phyloP scores from a whole-genome alignment of 2,888 invertebrate species.

The Congeria kusceri region DNA sequence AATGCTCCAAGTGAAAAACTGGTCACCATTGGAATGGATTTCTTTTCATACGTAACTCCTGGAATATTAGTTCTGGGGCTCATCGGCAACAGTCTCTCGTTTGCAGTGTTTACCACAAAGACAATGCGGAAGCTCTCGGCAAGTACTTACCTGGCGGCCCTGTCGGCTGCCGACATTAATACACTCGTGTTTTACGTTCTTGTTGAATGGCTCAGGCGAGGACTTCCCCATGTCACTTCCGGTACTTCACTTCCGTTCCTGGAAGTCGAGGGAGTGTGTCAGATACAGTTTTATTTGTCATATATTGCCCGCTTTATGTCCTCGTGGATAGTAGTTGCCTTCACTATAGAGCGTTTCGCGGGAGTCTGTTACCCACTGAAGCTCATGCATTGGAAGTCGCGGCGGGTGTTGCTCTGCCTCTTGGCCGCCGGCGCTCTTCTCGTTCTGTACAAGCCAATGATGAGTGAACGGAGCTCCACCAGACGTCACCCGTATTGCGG shows the following conservation, averaged over 20 bases:
- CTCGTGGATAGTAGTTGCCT: slow-evolving; percentile 82
- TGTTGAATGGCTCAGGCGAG: slow-evolving; percentile 81
- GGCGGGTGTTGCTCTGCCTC: slow-evolving; percentile 67
- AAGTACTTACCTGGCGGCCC: slow-evolving; percentile 91
- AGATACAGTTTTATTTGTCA: slow-evolving; percentile 90
- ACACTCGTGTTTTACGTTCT: slow-evolving; percentile 87
- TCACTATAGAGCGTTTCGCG: slow-evolving; percentile 82
- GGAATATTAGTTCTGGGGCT: slow-evolving; percentile 89
- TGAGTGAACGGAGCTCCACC: slow-evolving; percentile 66
- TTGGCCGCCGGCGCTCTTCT: slow-evolving; percentile 65
- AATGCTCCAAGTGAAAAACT: too few species aligned
- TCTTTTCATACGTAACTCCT: background rate
- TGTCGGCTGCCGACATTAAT: slow-evolving; percentile 92
- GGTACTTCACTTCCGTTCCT: slow-evolving; percentile 59
- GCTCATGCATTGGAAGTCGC: slow-evolving; percentile 65
- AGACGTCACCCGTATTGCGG: slow-evolving; percentile 59
- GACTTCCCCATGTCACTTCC: slow-evolving; percentile 59
- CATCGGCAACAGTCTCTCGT: slow-evolving; percentile 91
- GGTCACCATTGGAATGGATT: too few species aligned
- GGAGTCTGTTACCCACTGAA: slow-evolving; percentile 82
- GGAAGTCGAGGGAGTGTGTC: slow-evolving; percentile 84
- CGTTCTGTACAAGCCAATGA: slow-evolving; percentile 78
- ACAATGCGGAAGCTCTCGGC: slow-evolving; percentile 89
- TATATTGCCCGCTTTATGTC: slow-evolving; percentile 81
- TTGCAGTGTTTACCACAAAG: slow-evolving; percentile 92